phyloP scores from a whole-genome alignment of 2,113 vertebrate genomes.

The Callopanchax toddi region DNA sequence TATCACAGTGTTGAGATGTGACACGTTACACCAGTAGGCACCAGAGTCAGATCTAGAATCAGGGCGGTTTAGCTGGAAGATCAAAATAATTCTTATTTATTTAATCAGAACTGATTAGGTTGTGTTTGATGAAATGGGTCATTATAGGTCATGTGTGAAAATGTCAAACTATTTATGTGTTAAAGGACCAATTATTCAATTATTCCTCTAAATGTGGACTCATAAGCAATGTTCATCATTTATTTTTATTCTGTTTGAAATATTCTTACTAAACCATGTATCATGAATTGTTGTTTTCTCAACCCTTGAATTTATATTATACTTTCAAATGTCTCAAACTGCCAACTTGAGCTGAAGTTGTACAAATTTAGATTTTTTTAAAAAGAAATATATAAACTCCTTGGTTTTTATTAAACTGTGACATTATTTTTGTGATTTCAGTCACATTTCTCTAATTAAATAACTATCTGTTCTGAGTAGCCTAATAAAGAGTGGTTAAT shows the following conservation, averaged over 20 bases:
- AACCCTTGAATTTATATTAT: no score
- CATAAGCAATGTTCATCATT: not conserved
- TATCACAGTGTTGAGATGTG: conserved; percentile 29
- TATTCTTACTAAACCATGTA: not conserved
- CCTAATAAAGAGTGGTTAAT: not conserved
- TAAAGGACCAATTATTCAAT: not conserved
- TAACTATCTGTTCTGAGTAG: conserved; percentile 6
- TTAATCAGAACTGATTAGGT: conserved; percentile 6
- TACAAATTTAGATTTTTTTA: no score
- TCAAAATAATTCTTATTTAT: conserved; percentile 2
- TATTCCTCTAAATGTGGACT: not conserved
- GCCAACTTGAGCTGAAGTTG: not conserved
- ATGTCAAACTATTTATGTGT: conserved; percentile 1
- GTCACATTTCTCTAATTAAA: conserved; percentile 8
- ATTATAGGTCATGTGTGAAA: conserved; percentile 15
- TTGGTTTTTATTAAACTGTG: conserved; percentile 6
- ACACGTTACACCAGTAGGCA: conserved; percentile 18
- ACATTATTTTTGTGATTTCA: not conserved
- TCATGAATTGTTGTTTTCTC: not conserved
- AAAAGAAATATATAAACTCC: not conserved
- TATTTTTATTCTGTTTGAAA: not conserved
- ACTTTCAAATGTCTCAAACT: conserved; percentile 3
- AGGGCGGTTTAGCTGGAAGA: conserved; percentile 7
- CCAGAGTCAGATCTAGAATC: conserved; percentile 18
- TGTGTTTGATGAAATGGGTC: conserved; percentile 12